Evolutionary conservation across 2,797 vertebrate species (phyloP).

Genomic region (Lepilemur septentrionalis): DNA sequence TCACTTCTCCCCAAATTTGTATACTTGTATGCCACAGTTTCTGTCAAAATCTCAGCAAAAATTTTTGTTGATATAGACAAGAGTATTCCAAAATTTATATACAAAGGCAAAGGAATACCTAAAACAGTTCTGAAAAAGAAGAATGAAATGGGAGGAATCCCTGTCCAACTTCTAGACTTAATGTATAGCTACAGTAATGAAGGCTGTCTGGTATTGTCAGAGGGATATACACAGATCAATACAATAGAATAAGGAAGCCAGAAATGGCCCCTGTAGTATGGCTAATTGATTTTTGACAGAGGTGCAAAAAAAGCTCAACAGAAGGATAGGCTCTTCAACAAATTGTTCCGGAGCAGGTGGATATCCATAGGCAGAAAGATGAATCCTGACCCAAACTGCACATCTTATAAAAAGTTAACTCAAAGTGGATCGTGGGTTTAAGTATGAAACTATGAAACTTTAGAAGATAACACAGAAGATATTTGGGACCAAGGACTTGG

Average conservation of each 20-base stretch:
- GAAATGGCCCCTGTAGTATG: neutral
- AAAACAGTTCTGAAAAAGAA: neutral
- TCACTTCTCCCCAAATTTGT: neutral
- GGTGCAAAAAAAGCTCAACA: neutral
- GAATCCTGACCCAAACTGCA: neutral
- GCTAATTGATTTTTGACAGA: neutral
- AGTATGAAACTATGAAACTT: neutral
- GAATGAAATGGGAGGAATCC: neutral
- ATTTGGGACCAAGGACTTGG: neutral
- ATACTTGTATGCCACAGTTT: neutral
- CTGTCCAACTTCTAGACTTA: neutral
- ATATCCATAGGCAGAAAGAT: neutral
- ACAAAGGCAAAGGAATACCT: neutral
- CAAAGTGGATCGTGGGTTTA: neutral
- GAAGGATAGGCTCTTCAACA: neutral
- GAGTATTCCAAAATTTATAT: neutral
- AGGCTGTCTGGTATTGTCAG: neutral
- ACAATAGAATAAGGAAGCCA: neutral
- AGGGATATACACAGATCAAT: neutral
- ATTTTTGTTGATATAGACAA: neutral
- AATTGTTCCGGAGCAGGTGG: neutral
- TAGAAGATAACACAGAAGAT: neutral
- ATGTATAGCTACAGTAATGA: neutral
- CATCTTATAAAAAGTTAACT: constrained; percentile 6
- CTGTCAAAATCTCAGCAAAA: neutral